Evolutionary conservation across 2,113 vertebrate species (phyloP).

Genomic region (Dolichotis patagonum): DNA sequence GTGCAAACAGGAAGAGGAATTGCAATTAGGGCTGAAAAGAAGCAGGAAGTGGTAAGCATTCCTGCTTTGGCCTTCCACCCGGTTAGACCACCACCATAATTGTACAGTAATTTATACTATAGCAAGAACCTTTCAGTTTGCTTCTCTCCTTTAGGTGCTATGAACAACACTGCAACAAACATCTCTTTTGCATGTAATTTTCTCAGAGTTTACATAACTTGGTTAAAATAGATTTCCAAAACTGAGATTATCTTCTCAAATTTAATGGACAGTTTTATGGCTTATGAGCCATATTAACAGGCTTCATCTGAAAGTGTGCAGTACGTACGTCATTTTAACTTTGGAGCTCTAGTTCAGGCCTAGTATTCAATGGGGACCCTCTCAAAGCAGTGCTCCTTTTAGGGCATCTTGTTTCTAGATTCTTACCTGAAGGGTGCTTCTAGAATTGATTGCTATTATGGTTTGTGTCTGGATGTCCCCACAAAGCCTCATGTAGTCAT

Average conservation of each 20-base stretch:
- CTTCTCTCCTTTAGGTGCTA: neutral
- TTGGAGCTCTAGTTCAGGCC: neutral
- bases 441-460: neutral
- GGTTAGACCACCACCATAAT: no score
- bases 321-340: neutral
- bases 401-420: neutral
- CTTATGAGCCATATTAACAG: neutral
- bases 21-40: no score
- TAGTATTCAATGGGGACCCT: neutral
- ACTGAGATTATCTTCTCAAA: conserved; percentile 7
- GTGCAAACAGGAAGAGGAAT: no score
- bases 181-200: neutral
- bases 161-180: conserved; percentile 14
- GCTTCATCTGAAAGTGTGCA: neutral
- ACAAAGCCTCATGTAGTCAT: no score
- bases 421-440: neutral
- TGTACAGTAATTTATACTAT: no score
- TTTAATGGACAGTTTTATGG: conserved; percentile 34
- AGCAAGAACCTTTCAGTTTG: neutral
- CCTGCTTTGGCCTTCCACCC: no score
- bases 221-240: conserved; percentile 43
- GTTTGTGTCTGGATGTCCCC: no score
- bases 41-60: no score
- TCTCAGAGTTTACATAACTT: neutral
- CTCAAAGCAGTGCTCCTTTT: neutral